Evolutionary conservation across 1,140 invertebrate genomes (phyloP), one percentile per base, ranked within the genome.

Genomic region (Choristoneura fumiferana): DNA sequence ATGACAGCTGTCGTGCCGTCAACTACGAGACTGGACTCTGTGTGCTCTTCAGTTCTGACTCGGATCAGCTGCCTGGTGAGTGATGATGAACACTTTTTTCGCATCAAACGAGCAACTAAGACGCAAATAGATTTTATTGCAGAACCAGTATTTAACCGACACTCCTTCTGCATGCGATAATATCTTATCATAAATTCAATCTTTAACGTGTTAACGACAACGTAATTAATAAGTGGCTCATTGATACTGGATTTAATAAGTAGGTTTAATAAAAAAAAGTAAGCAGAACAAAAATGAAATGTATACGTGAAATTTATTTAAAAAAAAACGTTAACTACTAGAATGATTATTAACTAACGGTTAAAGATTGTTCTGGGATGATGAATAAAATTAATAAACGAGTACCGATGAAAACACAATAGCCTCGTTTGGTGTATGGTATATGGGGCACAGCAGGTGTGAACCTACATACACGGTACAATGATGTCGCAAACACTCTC

Each of bases 11-110:
- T 90, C 93, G 94, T 77, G 94, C 96, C 62, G 95, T 98, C 89
- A 98, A 98, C 91, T 98, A 97, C 91, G 97, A 98, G 91, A 98
- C 97, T 55, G 97, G 97, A 49, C 93, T 98, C 17, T 98, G 97
- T 90, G 96, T 98, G 62, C 92, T 98, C 43, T 98, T 98, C 91
- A 94, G 94, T 80, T 95, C 95, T 22, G 96, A 96, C 77, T 96
- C 96, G 68, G 95, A 96, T 84, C 93, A 94, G 86, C 91, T 95
- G 83, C 96, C 96, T 90, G 95, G 96, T 97, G 91, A 94, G 91
- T 71, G 9, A 34, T 67, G 45, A 9, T 13, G 34, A 56, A 62
- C n/a, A n/a, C n/a, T 59, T 37, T 60, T 37, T 56, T 57, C 22
- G 18, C 6, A 8, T 1, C 9, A 54, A 37, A 56, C 37, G 12